Conservation (phyloP, 2,113 vertebrate species). For the Syrmaticus mikado region DNA sequence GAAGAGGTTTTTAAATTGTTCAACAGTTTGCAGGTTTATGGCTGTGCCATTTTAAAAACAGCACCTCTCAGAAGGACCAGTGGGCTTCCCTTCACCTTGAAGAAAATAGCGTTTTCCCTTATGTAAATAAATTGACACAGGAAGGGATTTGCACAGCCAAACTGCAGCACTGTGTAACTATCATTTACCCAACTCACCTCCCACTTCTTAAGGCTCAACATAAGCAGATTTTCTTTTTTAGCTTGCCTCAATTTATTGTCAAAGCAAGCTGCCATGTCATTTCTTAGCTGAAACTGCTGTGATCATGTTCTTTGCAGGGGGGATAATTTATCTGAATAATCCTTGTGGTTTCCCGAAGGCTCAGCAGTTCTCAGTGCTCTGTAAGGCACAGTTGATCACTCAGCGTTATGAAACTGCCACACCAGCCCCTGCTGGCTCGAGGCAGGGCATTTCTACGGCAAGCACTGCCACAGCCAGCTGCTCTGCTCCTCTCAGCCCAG, state of each 20-base stretch:
- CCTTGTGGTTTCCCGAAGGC: neutral
- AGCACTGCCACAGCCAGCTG: neutral
- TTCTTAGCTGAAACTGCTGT: neutral
- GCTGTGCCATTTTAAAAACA: neutral
- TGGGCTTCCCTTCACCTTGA: neutral
- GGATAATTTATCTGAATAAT: neutral
- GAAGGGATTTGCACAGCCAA: neutral
- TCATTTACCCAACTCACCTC: neutral
- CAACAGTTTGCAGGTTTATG: neutral
- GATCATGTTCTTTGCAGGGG: neutral
- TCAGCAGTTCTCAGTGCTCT: neutral
- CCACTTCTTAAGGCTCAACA: neutral
- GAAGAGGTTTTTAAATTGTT: neutral
- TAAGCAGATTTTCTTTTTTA: neutral
- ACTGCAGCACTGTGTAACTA: neutral
- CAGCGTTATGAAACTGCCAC: neutral
- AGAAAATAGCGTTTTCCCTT: neutral
- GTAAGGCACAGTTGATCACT: neutral
- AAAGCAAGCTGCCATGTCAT: neutral
- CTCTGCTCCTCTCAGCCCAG: neutral
- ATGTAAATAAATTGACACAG: neutral
- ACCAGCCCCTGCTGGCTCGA: neutral
- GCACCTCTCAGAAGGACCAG: neutral
- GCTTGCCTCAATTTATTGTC: neutral
- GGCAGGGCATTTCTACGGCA: fast-evolving